These are phyloP conservation scores for Tamandua tetradactyla DNA, from an alignment of 2,797 vertebrate species.

Conservation along the genomic window DNA sequence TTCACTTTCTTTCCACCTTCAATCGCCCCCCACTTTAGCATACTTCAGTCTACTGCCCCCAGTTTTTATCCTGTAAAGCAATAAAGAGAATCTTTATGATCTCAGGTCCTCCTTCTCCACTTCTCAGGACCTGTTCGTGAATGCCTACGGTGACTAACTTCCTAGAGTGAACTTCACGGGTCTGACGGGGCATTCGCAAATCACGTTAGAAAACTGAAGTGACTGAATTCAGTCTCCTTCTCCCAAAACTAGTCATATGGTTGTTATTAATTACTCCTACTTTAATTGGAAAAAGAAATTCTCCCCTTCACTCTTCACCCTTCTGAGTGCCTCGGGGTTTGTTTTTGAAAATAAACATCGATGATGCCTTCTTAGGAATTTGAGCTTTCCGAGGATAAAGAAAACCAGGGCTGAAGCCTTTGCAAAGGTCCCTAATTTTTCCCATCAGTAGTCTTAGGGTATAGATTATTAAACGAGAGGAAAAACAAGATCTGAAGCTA, in stretches of 20 bases:
- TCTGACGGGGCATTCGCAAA: background rate
- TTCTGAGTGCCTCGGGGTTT: accelerated
- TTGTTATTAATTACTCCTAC: accelerated
- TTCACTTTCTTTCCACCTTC: background rate
- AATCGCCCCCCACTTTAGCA: background rate
- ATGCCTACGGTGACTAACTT: accelerated
- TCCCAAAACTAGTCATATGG: background rate
- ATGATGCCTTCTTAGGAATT: background rate
- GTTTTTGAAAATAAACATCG: background rate
- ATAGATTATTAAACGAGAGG: background rate
- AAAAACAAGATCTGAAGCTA: background rate
- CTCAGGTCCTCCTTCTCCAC: background rate
- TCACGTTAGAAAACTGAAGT: background rate
- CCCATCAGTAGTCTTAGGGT: background rate
- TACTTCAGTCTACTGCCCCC: accelerated
- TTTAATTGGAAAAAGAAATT: background rate
- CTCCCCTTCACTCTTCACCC: too few species aligned
- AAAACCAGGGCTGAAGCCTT: too few species aligned
- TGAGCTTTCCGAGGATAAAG: too few species aligned
- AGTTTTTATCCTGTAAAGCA: background rate
- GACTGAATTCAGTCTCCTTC: background rate
- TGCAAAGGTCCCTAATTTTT: background rate
- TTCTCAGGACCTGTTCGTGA: background rate
- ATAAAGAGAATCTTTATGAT: background rate
- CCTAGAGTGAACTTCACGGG: background rate